Percentiles rank a stretch among this genome's conserved stretches.
phyloP scores from a whole-genome alignment of 2,797 vertebrate genomes.

The Neopelma chrysocephalum region DNA sequence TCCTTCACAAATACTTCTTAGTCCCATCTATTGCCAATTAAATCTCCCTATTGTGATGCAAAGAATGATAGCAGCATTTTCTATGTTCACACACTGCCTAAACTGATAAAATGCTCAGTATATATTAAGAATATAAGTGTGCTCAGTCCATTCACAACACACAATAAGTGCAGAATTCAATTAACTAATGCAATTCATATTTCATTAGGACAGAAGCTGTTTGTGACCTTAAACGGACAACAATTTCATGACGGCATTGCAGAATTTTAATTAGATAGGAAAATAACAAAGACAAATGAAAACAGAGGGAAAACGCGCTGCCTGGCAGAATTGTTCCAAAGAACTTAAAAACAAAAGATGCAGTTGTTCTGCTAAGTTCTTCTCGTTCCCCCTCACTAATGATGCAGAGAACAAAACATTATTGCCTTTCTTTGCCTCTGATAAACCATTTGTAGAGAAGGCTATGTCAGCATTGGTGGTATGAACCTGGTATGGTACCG shows the following conservation, averaged over 20 bases:
- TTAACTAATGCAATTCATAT: constrained; percentile 71
- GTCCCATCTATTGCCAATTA: neutral
- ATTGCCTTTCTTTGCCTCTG: neutral
- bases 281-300: constrained; percentile 68
- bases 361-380: constrained; percentile 50
- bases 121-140: constrained; percentile 33
- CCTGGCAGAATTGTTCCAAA: constrained; percentile 67
- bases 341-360: constrained; percentile 64
- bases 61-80: constrained; percentile 32
- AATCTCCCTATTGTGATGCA: neutral
- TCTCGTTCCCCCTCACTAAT: constrained; percentile 29
- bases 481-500: neutral
- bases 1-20: constrained; percentile 29
- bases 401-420: constrained; percentile 43
- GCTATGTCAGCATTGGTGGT: neutral
- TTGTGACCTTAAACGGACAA: constrained; percentile 69
- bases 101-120: constrained; percentile 19
- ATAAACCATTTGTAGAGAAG: constrained; percentile 38
- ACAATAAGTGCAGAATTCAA: constrained; percentile 55
- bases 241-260: constrained; percentile 55
- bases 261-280: constrained; percentile 67
- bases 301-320: constrained; percentile 42
- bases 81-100: neutral
- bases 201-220: constrained; percentile 69
- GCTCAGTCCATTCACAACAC: constrained; percentile 46